phyloP scores from a whole-genome alignment of 2,797 vertebrate genomes.

The Lemur catta region DNA sequence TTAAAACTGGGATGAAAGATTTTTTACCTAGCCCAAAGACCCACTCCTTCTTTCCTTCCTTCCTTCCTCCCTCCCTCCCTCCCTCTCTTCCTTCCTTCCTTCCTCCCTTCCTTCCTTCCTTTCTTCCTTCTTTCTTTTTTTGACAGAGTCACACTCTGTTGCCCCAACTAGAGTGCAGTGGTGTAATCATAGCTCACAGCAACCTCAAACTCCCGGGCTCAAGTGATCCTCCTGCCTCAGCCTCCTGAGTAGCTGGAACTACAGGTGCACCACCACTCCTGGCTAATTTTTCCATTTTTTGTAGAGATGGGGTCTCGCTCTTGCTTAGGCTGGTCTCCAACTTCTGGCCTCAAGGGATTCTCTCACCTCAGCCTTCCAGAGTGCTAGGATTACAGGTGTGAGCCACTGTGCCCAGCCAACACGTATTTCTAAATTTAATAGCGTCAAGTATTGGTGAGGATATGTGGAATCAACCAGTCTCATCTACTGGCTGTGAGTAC shows the following conservation, averaged over 20 bases:
- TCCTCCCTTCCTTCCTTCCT: too few relatives aligned
- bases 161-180: neutral
- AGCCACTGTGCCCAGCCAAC: neutral
- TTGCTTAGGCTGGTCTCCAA: neutral
- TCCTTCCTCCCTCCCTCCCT: too few relatives aligned
- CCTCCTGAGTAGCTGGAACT: neutral
- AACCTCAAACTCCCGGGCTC: neutral
- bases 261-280: neutral
- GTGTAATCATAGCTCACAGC: neutral
- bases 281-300: neutral
- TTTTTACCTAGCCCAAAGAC: neutral
- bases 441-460: neutral
- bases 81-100: too few relatives aligned
- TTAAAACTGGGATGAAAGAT: neutral
- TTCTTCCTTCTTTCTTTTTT: neutral
- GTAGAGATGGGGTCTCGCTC: neutral
- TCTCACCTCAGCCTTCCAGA: neutral
- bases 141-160: neutral
- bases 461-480: neutral
- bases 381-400: neutral
- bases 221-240: neutral
- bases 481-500: neutral
- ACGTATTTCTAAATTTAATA: neutral
- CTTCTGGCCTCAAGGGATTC: neutral
- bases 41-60: too few relatives aligned